Percentiles rank a stretch among this genome's conserved stretches.
phyloP scores from a whole-genome alignment of 2,113 vertebrate genomes.

The Channa argus region DNA sequence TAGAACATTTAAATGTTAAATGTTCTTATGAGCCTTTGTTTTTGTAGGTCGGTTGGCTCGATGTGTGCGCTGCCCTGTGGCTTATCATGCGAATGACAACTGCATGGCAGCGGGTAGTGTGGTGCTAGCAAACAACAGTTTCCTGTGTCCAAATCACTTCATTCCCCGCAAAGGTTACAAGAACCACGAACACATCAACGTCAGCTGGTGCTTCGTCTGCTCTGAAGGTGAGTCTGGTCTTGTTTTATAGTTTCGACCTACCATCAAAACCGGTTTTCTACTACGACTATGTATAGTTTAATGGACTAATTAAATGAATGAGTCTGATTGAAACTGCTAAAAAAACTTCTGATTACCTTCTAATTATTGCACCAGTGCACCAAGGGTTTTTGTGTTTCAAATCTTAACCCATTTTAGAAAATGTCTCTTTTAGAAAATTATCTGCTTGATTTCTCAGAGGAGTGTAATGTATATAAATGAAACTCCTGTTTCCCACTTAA shows the following conservation, averaged over 20 bases:
- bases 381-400: too few species aligned
- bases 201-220: slow-evolving; percentile 99
- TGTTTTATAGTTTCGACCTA: background rate
- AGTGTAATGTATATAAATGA: too few species aligned
- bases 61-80: slow-evolving; percentile 98
- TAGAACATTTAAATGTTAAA: too few species aligned
- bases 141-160: slow-evolving; percentile 99
- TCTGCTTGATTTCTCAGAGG: too few species aligned
- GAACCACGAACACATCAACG: slow-evolving; percentile 98
- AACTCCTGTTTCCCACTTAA: too few species aligned
- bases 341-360: too few species aligned
- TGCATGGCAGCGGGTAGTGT: slow-evolving; percentile 96
- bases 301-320: background rate
- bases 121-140: slow-evolving; percentile 96
- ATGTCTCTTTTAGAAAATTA: too few species aligned
- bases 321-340: too few species aligned
- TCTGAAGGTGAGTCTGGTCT: slow-evolving; percentile 90
- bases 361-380: too few species aligned
- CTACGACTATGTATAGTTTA: background rate
- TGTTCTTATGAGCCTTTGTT: background rate
- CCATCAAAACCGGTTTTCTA: background rate
- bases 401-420: too few species aligned
- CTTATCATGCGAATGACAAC: slow-evolving; percentile 96
- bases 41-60: slow-evolving; percentile 92
- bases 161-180: slow-evolving; percentile 93